Evolutionary conservation across 2,113 vertebrate genomes (phyloP).

Genomic region (Trogon melanurus): DNA sequence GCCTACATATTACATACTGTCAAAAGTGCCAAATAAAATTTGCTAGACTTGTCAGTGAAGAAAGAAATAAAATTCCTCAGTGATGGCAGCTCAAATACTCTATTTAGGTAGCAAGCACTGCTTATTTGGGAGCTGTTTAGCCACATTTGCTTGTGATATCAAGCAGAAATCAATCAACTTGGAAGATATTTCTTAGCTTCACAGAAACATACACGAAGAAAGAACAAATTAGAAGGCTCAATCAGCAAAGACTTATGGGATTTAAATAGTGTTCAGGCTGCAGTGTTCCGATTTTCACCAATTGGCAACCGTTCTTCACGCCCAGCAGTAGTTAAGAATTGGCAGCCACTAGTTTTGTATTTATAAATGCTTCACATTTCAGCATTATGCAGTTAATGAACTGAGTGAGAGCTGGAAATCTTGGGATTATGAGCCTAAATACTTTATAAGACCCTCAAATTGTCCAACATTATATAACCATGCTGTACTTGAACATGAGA

Average conservation of each 20-base stretch:
- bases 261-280: not conserved
- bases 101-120: not conserved
- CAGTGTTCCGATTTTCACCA: not conserved
- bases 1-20: not conserved
- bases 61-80: conserved; percentile 14
- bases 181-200: not conserved
- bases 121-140: not conserved
- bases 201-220: not conserved
- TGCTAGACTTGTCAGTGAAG: not conserved
- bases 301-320: not conserved
- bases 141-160: not conserved
- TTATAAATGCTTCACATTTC: not conserved
- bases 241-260: not conserved
- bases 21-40: conserved; percentile 33
- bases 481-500: not conserved
- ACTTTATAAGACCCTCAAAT: not conserved
- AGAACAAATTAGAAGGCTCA: not conserved
- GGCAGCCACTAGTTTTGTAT: not conserved
- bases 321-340: not conserved
- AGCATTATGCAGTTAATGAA: not conserved
- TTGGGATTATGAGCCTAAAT: not conserved
- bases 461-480: not conserved
- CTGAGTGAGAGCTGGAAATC: not conserved
- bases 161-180: not conserved
- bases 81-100: not conserved